Conservation (phyloP, 2,113 vertebrate species). For the Spizaetus ornatus region DNA sequence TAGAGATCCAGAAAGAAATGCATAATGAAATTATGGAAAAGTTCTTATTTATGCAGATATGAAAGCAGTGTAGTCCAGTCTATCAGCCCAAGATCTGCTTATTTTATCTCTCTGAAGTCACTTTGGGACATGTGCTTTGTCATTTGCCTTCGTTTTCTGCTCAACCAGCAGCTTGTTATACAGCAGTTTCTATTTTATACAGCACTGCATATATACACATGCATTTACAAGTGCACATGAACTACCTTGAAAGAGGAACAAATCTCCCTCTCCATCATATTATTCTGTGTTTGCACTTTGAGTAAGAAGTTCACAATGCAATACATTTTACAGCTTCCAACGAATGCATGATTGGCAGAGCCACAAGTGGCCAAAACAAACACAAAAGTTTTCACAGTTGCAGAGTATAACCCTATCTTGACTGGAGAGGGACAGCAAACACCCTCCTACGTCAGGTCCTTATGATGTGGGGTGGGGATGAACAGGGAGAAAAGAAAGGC, state of each 20-base stretch:
- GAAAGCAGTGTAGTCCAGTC: background rate
- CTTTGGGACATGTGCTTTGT: background rate
- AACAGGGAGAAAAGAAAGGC: background rate
- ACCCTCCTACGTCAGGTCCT: background rate
- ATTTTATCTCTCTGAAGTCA: background rate
- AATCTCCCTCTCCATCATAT: background rate
- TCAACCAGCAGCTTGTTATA: background rate
- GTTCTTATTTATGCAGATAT: background rate
- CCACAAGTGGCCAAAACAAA: background rate
- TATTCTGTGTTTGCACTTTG: background rate
- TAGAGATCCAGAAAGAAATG: background rate
- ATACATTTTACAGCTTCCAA: background rate
- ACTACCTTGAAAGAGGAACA: background rate
- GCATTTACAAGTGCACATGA: constrained; percentile 30
- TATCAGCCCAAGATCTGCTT: background rate
- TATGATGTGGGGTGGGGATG: background rate
- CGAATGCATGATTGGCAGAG: background rate
- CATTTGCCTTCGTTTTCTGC: background rate
- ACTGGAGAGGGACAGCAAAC: background rate
- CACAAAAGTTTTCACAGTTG: background rate
- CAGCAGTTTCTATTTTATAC: background rate
- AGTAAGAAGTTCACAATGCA: background rate
- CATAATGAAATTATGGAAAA: background rate
- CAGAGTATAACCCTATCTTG: background rate
- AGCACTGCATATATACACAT: background rate